phyloP scores from a whole-genome alignment of 2,888 invertebrate species.

The Sinohyriopsis cumingii region DNA sequence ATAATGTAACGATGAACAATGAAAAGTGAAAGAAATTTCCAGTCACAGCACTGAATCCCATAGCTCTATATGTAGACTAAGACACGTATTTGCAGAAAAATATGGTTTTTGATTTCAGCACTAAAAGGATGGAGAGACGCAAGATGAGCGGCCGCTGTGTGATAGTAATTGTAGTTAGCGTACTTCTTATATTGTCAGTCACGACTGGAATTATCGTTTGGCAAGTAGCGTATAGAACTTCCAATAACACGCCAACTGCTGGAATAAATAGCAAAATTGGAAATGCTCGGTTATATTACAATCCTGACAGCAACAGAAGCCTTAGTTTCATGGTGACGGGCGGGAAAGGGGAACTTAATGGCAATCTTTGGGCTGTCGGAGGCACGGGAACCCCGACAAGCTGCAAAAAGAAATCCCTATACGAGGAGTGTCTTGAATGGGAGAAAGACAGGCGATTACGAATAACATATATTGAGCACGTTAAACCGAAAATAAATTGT shows the following conservation, averaged over 20 bases:
- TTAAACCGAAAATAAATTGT: slow-evolving; percentile 26
- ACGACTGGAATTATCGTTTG: slow-evolving; percentile 31
- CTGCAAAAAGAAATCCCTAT: not conserved
- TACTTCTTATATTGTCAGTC: slow-evolving; percentile 21
- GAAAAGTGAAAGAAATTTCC: no score
- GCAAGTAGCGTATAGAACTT: slow-evolving; percentile 17
- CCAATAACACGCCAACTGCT: not conserved
- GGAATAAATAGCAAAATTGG: not conserved
- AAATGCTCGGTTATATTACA: not conserved
- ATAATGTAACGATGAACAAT: no score
- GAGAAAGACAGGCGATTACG: slow-evolving; percentile 7
- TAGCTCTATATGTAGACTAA: no score
- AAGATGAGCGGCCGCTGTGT: no score
- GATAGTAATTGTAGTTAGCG: slow-evolving; percentile 11
- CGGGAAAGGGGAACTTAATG: no score
- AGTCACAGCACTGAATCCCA: no score
- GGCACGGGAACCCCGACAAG: not conserved
- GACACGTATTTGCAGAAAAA: no score
- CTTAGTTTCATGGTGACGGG: no score
- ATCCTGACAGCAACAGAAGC: not conserved
- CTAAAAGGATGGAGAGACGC: no score
- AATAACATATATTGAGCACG: slow-evolving; percentile 7
- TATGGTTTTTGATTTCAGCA: no score
- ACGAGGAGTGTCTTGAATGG: slow-evolving; percentile 23
- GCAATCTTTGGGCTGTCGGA: no score